Evolutionary conservation across 2,113 vertebrate species (phyloP), one percentile per base, ranked within the genome.

Genomic region (Sialia sialis): DNA sequence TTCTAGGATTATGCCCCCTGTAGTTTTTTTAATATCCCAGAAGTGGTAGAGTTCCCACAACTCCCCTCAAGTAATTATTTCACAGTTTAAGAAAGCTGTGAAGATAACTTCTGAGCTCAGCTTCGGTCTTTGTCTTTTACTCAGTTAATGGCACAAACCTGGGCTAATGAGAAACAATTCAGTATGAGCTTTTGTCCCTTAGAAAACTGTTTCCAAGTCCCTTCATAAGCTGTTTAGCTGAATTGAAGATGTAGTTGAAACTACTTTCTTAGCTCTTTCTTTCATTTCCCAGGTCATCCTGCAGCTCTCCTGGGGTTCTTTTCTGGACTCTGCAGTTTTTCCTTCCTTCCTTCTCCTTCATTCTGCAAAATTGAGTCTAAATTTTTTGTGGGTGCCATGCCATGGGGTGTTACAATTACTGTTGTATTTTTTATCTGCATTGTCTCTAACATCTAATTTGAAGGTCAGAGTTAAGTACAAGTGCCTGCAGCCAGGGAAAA

Each of bases 71-170:
- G 48, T 60, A 63, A 55, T 86, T 79, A 75, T 55, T 87, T 93
- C 72, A 63, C 52, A 76, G 17, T 80, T 74, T 72, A 74, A 77
- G 68, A 84, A 89, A 83, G 32, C 63, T 84, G 44, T 80, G 62
- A 77, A 66, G 55, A 43, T 66, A 66, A 34, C 38, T 79, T 69
- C 48, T 64, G 48, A 80, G 36, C 38, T 80, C 38, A 49, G 62
- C 49, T 80, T 60, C 2, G 1, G n/a, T 41, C 84, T 89, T 86
- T 60, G 66, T 85, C n/a, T 76, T 67, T 92, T 59, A 34, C 26
- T 56, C 29, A 34, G 25, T 63, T 76, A 85, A 70, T 55, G 90
- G 52, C 52, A 79, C 17, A 39, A 36, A 36, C 39, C 32, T 12
- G 18, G 27, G 20, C 48, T 85, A 51, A 70, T 60, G 41, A 64